These are phyloP conservation scores for Drosophila ochracea DNA, from an alignment of 2,888 invertebrate genomes.

Conservation along the genomic window DNA sequence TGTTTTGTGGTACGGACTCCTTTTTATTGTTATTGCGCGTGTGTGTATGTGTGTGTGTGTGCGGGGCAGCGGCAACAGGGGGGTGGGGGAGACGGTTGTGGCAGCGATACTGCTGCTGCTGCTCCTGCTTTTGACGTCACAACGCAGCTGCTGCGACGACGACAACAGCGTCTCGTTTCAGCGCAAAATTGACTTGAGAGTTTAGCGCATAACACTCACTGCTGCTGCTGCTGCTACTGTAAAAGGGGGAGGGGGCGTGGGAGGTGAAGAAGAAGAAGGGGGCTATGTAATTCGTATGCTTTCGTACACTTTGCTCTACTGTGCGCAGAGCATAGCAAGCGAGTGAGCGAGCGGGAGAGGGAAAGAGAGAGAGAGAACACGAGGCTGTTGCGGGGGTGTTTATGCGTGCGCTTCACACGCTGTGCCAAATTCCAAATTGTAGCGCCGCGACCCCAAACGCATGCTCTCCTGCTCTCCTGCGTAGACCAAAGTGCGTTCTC, in stretches of 20 bases:
- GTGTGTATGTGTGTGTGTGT: slow-evolving; percentile 37
- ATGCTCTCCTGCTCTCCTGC: slow-evolving; percentile 44
- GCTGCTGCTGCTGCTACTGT: slow-evolving; percentile 30
- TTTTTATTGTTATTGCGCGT: slow-evolving; percentile 50
- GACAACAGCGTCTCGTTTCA: slow-evolving; percentile 52
- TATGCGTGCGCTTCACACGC: slow-evolving; percentile 66
- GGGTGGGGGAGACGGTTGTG: slow-evolving; percentile 22
- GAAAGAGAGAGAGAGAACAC: slow-evolving; percentile 13
- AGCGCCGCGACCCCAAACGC: slow-evolving; percentile 33
- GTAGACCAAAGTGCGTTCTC: slow-evolving; percentile 29
- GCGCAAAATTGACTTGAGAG: slow-evolving; percentile 64
- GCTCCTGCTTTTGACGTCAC: slow-evolving; percentile 66
- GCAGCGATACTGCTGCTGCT: slow-evolving; percentile 46
- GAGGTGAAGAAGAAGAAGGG: slow-evolving; percentile 6
- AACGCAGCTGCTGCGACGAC: slow-evolving; percentile 50
- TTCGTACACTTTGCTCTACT: slow-evolving; percentile 19
- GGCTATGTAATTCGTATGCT: slow-evolving; percentile 18
- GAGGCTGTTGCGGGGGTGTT: slow-evolving; percentile 59
- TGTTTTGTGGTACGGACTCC: slow-evolving; percentile 41
- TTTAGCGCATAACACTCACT: slow-evolving; percentile 63
- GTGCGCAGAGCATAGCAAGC: slow-evolving; percentile 17
- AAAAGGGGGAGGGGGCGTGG: slow-evolving; percentile 4
- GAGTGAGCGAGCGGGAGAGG: slow-evolving; percentile 15
- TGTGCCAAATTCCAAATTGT: slow-evolving; percentile 64
- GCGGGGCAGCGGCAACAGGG: slow-evolving; percentile 16